Evolutionary conservation across 2,797 vertebrate genomes (phyloP), one percentile per base, ranked within the genome.

Genomic region (Paguma larvata): DNA sequence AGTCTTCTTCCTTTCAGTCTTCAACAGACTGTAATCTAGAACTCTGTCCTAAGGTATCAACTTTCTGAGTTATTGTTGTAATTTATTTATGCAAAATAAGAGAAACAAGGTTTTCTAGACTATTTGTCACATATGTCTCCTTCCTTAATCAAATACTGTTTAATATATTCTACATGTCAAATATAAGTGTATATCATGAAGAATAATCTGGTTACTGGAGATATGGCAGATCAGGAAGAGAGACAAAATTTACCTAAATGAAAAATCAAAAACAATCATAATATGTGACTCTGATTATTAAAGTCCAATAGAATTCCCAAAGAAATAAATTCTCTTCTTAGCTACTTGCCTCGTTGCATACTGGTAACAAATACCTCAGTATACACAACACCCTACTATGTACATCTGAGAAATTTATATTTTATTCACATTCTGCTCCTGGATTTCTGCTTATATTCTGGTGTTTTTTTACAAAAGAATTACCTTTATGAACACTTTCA

Each of bases 31-130:
- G 1, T 88, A 38, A 19, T 46, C 82, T 75, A 96, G 75, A 94
- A 53, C 34, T 21, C 44, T 79, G 38, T 77, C 7, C 34, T 73
- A 85, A 56, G 2, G 5, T 84, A 68, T 96, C 34, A 80, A 46
- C 27, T 56, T 91, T 56, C 70, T 97, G 83, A 34, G 79, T 56
- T 41, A n/a, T 73, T 91, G 1, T 48, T 91, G 34, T 18, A 89
- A 97, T 90, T 90, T 53, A 70, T 59, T 92, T 89, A 46, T 80
- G 87, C 59, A 94, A 79, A 63, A 70, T 21, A 95, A 91, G 70
- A 82, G 10, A 72, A 56, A 85, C 13, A 93, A 44, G 25, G 75
- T 82, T 89, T 78, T 12, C 53, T 79, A 89, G n/a, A 19, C 38
- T 85, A 67, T 75, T 92, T 90, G 46, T 41, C 15, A 93, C 18